Base-by-base conservation (phyloP, 2,113 vertebrate species). In the Rhineura floridana region DNA sequence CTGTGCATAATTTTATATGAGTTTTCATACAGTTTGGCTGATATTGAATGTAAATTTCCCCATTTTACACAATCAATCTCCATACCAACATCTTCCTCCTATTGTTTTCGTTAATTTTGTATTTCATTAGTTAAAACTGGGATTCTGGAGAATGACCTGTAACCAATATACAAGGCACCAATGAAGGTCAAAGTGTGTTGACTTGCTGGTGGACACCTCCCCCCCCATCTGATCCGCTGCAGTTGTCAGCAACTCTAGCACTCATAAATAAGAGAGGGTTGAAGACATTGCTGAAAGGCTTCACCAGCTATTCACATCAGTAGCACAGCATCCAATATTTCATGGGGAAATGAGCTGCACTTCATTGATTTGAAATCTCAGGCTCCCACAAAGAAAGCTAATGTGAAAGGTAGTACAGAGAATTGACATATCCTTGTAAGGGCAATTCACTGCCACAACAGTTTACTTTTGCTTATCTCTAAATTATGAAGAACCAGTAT, bases 291-390 rank as follows among this genome's bases (percentile, higher is more conserved):
- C 85, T 90, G 73, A n/a, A 81, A 72, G 1, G 55, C 84, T 86
- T 90, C 48, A 33, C 44, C 46, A 39, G 69, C 30, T 6, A 52
- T 23, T 59, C 39, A 46, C 21, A 82, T 50, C n/a, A 6, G 5
- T 48, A 15, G 42, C 70, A 75, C 72, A 25, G 30, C 0, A 0
- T 55, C 55, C 44, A 46, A 13, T 59, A 6, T 42, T 81, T 12
- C 50, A 87, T 0, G 0, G 19, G 65, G 69, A 87, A 75, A 82
- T 44, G 63, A 90, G 13, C 4, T 87, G 52, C 25, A 13, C 2
- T 86, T 25, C 50, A 13, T 17, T 21, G 1, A 3, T 25, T 65
- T 80, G 69, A 80, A 50, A 15, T 84, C 59, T 46, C 0, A 0
- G 3, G 7, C 50, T 76, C 28, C 50, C 80, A n/a, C 28, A 33